Evolutionary conservation across 2,888 invertebrate species (phyloP), one percentile per base, ranked within the genome.

Genomic region (Drosophila rellima): DNA sequence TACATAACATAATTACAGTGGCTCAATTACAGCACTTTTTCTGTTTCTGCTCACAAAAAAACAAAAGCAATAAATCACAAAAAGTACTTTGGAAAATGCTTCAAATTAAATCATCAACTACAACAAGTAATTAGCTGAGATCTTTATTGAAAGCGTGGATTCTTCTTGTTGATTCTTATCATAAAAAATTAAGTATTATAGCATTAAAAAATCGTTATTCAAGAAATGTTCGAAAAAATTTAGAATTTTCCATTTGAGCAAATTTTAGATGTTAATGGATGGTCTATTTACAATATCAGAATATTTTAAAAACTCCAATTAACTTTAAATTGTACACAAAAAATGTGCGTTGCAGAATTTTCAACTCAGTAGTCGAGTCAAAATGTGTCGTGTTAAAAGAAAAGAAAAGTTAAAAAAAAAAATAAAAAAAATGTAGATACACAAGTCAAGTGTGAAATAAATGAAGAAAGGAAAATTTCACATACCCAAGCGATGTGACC

Each of bases 401-500:
- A 42, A 42, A 39, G 13, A 55, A 56, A 45, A 15, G 33, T 23
- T 20, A 13, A 1, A 8, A 20, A 42, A 51, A 40, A 13, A 35
- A 26, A 0, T 17, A 56, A 56, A 23, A 35, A 23, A 6, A 23
- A 23, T 5, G 6, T 3, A 23, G 6, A 44, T 42, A 11, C 15
- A 44, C 15, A 42, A 57, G 44, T 44, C 18, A 33, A 57, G 62
- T 68, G 74, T 59, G 55, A 67, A 51, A 33, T 35, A 47, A 72
- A 57, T 47, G 57, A 56, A 68, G 65, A 17, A 23, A 50, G 26
- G 42, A 60, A 26, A 61, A 44, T 61, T 61, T 52, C 60, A 62
- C 62, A 39, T 55, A 62, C 62, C 62, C 62, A 42, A 40, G 39
- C 47, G 47, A 62, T 55, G 64, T 69, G 63, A 72, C 60, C 77